Conservation (phyloP, 2,113 vertebrate species). For the Saccopteryx bilineata region DNA sequence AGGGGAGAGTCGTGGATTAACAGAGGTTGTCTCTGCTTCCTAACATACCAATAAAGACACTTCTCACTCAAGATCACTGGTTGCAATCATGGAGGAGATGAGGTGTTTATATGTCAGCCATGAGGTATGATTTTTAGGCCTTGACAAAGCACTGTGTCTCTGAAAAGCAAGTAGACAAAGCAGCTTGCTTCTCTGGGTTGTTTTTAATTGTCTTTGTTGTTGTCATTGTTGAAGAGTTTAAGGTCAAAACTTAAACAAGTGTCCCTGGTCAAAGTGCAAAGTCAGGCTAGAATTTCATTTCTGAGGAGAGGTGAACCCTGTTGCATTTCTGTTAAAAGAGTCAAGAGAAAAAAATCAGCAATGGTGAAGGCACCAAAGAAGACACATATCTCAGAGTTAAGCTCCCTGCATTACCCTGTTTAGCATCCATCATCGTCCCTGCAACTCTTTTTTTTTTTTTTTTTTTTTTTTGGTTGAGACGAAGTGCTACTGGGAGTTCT, state of each 20-base stretch:
- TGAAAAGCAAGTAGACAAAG: not conserved
- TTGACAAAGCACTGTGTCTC: not conserved
- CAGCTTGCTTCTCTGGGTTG: not conserved
- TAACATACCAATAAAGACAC: not conserved
- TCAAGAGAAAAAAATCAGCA: not conserved
- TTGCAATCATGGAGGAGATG: not conserved
- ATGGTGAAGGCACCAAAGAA: not conserved
- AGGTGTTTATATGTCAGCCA: not conserved
- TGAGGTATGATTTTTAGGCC: not conserved
- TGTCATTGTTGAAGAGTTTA: not conserved
- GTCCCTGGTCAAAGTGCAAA: constrained; percentile 1
- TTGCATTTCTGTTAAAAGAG: not conserved
- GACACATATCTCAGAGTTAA: not conserved
- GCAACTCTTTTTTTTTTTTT: constrained; percentile 41
- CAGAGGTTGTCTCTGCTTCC: not conserved
- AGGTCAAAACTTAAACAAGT: not conserved
- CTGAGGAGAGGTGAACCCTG: not conserved
- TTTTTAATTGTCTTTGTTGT: not conserved
- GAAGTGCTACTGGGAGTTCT: constrained; percentile 76
- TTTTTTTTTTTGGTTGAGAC: constrained; percentile 45
- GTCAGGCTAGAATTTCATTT: not conserved
- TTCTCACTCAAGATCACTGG: not conserved
- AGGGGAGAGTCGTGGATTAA: not conserved
- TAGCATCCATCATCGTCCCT: constrained; percentile 42
- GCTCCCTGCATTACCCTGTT: not conserved